Evolutionary conservation across 1,140 invertebrate genomes (phyloP).

Genomic region (Ips typographus): DNA sequence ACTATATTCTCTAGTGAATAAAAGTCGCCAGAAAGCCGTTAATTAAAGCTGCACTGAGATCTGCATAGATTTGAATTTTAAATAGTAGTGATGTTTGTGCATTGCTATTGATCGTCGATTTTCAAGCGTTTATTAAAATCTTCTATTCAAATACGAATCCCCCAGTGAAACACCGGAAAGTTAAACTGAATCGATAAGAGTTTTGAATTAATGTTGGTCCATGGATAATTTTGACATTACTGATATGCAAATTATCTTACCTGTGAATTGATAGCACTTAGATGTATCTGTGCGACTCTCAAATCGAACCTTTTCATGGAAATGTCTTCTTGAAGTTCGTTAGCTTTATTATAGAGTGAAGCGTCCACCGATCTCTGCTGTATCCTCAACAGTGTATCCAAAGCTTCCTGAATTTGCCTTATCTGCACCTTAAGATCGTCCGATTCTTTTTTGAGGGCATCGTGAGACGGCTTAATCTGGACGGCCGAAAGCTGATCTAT

Average conservation of each 20-base stretch:
- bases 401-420: constrained; percentile 80
- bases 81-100: too few relatives aligned
- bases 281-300: constrained; percentile 84
- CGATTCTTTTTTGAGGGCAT: constrained; percentile 78
- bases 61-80: too few relatives aligned
- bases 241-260: constrained; percentile 56
- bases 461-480: constrained; percentile 71
- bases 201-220: neutral
- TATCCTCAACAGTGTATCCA: constrained; percentile 79
- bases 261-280: constrained; percentile 86
- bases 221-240: too few relatives aligned
- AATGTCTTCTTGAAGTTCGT: constrained; percentile 93
- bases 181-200: neutral
- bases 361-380: constrained; percentile 86
- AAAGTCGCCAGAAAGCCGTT: too few relatives aligned
- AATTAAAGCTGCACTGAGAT: too few relatives aligned
- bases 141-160: neutral
- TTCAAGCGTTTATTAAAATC: too few relatives aligned
- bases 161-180: neutral
- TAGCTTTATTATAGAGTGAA: constrained; percentile 87
- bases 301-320: constrained; percentile 92
- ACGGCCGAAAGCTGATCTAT: constrained; percentile 75
- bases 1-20: too few relatives aligned
- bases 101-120: too few relatives aligned
- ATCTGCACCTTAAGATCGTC: constrained; percentile 82